Base-by-base conservation (phyloP, 2,888 invertebrate species). In the Scaptomyza parva region DNA sequence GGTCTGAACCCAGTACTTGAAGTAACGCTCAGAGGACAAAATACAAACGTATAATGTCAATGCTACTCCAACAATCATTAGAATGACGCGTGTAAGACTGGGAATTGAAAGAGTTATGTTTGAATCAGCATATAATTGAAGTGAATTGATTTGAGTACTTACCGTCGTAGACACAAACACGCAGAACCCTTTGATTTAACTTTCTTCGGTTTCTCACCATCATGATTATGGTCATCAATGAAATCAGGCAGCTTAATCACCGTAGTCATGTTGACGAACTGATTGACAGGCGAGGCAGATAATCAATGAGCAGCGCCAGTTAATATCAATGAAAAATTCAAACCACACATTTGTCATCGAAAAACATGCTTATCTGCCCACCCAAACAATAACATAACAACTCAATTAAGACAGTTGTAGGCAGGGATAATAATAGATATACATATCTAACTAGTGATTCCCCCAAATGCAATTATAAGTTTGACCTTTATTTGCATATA, bases 1-100 rank as follows among this genome's bases (percentile, higher is more conserved):
- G 18, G 89, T 89, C 48, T 90, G 87, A 2, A 86, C 88, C 86
- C 88, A 89, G 54, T 73, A 85, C 43, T 66, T 59, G 17, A 89
- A 89, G 26, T 89, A 88, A 3, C 85, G 77, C 20, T 72, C 67
- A 20, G 80, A 79, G 0, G 90, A 89, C 3, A 89, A 44, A 1
- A 76, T 28, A 6, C 80, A 66, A 0, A 90, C 76, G 30, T 89
- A 89, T 12, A 70, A 57, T 0, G 89, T 83, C 45, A 63, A n/a
- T 3, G 33, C 12, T 0, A 64, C 40, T 2, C 75, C 76, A n/a
- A 86, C 2, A 0, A 78, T 1, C n/a, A 68, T 43, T 0, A 87
- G 17, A 2, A 75, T 35, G 1, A 80, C 35, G 6, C 76, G 76
- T 6, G 68, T 26, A 9, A 60, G 28, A 11, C 88, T 83, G n/a